Percentiles rank a stretch among this genome's conserved stretches.
phyloP scores from a whole-genome alignment of 1,140 invertebrate species.

The Zelostemma sp. region DNA sequence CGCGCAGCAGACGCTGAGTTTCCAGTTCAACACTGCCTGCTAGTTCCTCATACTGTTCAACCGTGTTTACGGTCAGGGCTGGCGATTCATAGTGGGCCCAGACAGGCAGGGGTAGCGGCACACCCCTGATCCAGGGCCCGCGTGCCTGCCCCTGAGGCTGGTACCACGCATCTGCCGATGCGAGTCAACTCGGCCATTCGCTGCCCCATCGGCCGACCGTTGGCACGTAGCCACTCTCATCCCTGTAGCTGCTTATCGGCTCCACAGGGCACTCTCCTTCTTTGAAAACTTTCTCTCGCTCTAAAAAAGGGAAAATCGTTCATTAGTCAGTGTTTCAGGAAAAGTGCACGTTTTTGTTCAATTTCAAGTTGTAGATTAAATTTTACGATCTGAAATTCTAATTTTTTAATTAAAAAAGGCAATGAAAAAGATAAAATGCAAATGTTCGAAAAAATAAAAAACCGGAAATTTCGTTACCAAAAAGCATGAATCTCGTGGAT shows the following conservation, averaged over 20 bases:
- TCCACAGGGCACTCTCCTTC: slow-evolving; percentile 72
- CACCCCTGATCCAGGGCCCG: slow-evolving; percentile 68
- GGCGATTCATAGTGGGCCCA: slow-evolving; percentile 69
- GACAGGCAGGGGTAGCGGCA: slow-evolving; percentile 68
- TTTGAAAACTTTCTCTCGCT: slow-evolving; percentile 72
- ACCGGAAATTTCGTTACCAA: too few species aligned
- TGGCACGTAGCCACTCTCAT: slow-evolving; percentile 77
- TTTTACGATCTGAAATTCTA: too few species aligned
- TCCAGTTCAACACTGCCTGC: slow-evolving; percentile 81
- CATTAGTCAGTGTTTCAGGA: too few species aligned
- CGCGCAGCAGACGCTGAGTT: slow-evolving; percentile 81
- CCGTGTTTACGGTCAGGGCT: slow-evolving; percentile 71
- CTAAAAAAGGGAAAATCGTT: too few species aligned
- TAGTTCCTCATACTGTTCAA: slow-evolving; percentile 84
- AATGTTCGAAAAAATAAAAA: too few species aligned
- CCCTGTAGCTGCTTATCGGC: slow-evolving; percentile 73
- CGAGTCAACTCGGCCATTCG: slow-evolving; percentile 95
- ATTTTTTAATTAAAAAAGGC: too few species aligned
- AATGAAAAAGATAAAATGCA: too few species aligned
- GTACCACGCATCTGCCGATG: slow-evolving; percentile 71
- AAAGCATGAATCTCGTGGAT: too few species aligned
- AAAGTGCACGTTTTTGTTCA: too few species aligned
- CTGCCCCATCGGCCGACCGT: slow-evolving; percentile 86
- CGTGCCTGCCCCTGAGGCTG: slow-evolving; percentile 71
- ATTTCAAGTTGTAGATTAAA: too few species aligned